phyloP scores from a whole-genome alignment of 1,140 invertebrate species.

The Tribolium castaneum region DNA sequence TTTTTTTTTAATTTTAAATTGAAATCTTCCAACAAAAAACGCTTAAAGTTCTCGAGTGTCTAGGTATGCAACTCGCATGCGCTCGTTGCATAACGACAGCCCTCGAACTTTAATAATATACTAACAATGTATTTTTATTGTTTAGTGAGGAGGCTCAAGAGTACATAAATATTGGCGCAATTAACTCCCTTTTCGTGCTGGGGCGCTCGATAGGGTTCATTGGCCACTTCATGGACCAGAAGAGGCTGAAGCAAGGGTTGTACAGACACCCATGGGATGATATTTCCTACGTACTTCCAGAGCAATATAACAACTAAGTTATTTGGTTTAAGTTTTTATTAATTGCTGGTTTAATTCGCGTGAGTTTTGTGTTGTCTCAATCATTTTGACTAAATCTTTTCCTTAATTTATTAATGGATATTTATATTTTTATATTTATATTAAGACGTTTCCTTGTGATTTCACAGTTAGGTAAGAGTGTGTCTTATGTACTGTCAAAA shows the following conservation, averaged over 20 bases:
- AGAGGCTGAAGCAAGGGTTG: conserved; percentile 97
- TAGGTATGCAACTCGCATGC: no score
- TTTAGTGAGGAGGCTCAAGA: conserved; percentile 95
- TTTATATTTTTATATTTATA: conserved; percentile 34
- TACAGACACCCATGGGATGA: conserved; percentile 99
- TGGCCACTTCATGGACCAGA: conserved; percentile 99
- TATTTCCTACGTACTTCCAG: conserved; percentile 97
- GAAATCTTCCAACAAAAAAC: no score
- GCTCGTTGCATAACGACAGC: no score
- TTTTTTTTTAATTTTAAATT: no score
- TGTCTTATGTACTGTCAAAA: conserved; percentile 14
- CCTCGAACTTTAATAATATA: no score
- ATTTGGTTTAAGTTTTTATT: background rate
- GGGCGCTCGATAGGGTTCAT: conserved; percentile 99
- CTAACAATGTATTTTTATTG: conserved; percentile 4
- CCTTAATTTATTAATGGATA: conserved; percentile 33
- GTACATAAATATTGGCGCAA: conserved; percentile 97
- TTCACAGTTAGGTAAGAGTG: conserved; percentile 20
- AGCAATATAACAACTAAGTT: conserved; percentile 66
- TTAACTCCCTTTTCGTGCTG: conserved; percentile 98
- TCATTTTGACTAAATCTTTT: conserved; percentile 1
- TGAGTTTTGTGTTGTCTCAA: background rate
- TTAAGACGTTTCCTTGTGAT: conserved; percentile 14
- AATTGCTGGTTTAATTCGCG: background rate
- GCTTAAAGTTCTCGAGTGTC: no score